A percentile compares a stretch with the other conserved stretches of the same genome.
Conservation (phyloP, 2,797 vertebrate species). For the Sebastes vulpes region DNA sequence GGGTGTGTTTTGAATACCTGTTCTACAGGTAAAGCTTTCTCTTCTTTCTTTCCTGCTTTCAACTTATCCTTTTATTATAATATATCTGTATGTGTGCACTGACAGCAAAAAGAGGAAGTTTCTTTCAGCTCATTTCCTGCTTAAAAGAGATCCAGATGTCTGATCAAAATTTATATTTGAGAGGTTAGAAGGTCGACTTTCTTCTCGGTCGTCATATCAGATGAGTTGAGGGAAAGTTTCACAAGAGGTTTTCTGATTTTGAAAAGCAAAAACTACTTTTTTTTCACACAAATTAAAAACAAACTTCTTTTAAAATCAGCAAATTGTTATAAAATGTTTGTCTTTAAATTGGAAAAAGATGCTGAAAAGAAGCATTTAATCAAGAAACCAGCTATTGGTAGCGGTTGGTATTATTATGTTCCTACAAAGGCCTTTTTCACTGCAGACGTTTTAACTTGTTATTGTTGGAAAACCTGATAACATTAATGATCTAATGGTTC, state of each 20-base stretch:
- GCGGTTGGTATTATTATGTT: background rate
- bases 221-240: background rate
- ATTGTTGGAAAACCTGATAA: background rate
- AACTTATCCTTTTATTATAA: background rate
- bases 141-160: conserved; percentile 12
- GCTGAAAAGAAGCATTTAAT: background rate
- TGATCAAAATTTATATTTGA: background rate
- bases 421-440: background rate
- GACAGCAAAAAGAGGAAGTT: conserved; percentile 57
- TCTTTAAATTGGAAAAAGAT: background rate
- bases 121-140: conserved; percentile 24
- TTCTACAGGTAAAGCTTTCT: conserved; percentile 29
- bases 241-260: background rate
- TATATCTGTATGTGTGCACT: conserved; percentile 57
- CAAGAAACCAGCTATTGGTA: background rate
- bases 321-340: background rate
- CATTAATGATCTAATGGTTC: background rate
- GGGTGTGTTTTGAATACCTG: conserved; percentile 50
- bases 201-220: background rate
- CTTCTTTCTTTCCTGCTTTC: background rate
- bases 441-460: background rate
- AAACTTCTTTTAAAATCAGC: background rate
- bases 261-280: background rate
- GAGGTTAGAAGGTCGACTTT: background rate
- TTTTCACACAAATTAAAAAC: background rate